Percentiles rank a stretch among this genome's conserved stretches.
phyloP scores from a whole-genome alignment of 1,140 invertebrate species.

The Pemphigus obesinymphae region DNA sequence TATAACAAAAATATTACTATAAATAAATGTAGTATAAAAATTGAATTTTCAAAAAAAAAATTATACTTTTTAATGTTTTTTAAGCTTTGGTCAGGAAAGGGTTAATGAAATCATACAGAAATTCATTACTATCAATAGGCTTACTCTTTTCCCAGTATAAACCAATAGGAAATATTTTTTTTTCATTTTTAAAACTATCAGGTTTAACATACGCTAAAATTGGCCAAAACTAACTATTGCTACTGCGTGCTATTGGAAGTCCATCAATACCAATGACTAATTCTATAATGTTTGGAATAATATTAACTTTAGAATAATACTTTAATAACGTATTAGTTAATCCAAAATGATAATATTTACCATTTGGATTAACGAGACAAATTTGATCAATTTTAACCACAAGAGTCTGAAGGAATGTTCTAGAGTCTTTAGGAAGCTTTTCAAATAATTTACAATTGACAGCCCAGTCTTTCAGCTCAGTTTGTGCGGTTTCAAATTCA shows the following conservation, averaged over 20 bases:
- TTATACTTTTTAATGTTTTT: no score
- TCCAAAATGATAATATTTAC: not conserved
- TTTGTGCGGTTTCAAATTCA: not conserved
- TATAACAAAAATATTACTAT: no score
- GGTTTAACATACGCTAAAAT: not conserved
- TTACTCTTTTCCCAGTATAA: not conserved
- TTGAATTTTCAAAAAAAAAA: no score
- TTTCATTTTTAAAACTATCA: not conserved
- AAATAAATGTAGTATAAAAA: no score
- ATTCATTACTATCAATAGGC: not conserved
- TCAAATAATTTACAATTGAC: not conserved
- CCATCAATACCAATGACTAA: not conserved
- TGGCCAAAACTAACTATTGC: not conserved
- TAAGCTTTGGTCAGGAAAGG: no score
- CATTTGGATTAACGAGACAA: not conserved
- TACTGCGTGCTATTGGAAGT: not conserved
- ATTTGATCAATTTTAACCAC: not conserved
- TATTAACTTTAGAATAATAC: not conserved
- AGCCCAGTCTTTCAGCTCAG: not conserved
- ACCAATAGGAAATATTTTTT: not conserved
- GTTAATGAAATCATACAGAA: no score
- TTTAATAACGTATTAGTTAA: not conserved
- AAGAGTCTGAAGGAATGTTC: not conserved
- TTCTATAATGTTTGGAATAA: not conserved
- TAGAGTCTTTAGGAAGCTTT: not conserved